Evolutionary conservation across 2,888 invertebrate genomes (phyloP).

Genomic region (Petrolisthes manimaculis): DNA sequence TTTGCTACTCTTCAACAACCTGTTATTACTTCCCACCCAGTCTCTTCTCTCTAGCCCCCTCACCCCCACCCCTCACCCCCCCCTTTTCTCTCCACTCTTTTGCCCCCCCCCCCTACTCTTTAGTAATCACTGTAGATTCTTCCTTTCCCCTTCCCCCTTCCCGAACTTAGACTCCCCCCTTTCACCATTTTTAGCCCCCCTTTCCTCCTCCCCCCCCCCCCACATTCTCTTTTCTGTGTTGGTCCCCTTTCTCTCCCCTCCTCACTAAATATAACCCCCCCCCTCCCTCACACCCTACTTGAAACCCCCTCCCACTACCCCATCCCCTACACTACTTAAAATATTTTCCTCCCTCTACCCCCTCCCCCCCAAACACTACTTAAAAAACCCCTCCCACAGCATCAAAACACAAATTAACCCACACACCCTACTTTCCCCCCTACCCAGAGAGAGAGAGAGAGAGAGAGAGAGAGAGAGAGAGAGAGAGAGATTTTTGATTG

Average conservation of each 20-base stretch:
- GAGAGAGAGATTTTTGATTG: no score
- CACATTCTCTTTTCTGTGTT: background rate
- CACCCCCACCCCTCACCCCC: background rate
- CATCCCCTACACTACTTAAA: background rate
- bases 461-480: no score
- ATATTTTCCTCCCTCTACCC: background rate
- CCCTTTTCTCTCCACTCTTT: background rate
- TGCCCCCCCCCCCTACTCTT: background rate
- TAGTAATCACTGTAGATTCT: background rate
- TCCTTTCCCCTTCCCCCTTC: background rate
- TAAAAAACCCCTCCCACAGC: background rate
- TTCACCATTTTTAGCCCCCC: background rate
- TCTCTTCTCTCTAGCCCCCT: background rate
- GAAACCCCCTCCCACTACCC: background rate
- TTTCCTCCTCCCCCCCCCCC: background rate
- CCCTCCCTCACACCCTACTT: background rate
- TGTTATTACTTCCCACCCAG: no score
- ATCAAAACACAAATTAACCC: background rate
- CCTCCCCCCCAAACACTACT: background rate
- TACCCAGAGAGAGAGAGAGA: no score
- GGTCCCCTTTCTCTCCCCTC: no score
- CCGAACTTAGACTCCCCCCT: background rate
- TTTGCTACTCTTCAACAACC: background rate
- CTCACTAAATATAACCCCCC: no score
- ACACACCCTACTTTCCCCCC: background rate